Conservation (phyloP, 2,797 vertebrate genomes). For the Malacoctenus gilli region DNA sequence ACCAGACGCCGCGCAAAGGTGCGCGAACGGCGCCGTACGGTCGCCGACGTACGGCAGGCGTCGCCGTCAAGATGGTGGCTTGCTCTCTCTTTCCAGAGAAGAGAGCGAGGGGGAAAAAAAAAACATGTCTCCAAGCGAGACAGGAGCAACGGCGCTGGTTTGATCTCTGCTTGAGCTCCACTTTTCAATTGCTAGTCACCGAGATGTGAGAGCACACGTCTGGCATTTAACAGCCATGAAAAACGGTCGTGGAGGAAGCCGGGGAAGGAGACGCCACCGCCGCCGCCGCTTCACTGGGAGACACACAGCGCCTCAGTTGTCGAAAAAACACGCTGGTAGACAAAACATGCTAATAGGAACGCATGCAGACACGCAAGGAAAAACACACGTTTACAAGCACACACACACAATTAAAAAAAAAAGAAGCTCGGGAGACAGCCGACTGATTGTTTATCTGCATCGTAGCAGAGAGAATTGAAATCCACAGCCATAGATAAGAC, state of each 20-base stretch:
- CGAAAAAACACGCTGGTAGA: conserved; percentile 53
- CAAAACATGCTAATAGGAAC: conserved; percentile 46
- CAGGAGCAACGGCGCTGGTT: conserved; percentile 62
- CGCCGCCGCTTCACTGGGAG: conserved; percentile 51
- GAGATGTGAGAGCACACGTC: conserved; percentile 74
- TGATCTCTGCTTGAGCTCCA: conserved; percentile 78
- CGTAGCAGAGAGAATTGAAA: conserved; percentile 79
- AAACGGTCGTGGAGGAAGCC: conserved; percentile 62
- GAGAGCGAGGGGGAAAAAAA: conserved; percentile 40
- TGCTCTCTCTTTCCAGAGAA: conserved; percentile 28
- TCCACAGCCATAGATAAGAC: conserved; percentile 81
- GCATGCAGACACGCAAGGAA: conserved; percentile 12
- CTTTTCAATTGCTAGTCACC: conserved; percentile 73
- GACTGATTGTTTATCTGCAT: conserved; percentile 81
- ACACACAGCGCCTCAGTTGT: conserved; percentile 48
- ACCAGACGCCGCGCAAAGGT: conserved; percentile 22
- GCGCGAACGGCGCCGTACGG: conserved; percentile 33
- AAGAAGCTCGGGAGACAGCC: conserved; percentile 67
- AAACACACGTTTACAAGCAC: conserved; percentile 22
- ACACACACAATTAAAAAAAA: conserved; percentile 72
- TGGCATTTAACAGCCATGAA: conserved; percentile 77
- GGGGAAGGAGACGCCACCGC: conserved; percentile 13
- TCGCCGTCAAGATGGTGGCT: conserved; percentile 66
- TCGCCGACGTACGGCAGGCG: conserved; percentile 33
- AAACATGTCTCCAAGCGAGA: conserved; percentile 64